phyloP scores from a whole-genome alignment of 1,140 invertebrate genomes.

The Drosophila tropicalis region DNA sequence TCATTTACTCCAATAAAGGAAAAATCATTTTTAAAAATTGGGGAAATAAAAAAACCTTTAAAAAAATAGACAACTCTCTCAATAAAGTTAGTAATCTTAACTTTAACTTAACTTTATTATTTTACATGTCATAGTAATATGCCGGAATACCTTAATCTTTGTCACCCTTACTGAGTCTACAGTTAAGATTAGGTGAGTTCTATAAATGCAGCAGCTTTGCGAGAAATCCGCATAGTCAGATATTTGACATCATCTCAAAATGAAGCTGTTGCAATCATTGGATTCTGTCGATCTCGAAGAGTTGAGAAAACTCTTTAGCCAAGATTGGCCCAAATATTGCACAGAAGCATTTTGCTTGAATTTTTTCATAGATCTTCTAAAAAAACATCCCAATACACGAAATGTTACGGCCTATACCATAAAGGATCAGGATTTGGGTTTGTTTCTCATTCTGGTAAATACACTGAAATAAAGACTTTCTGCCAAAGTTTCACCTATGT shows the following conservation, averaged over 20 bases:
- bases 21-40: not conserved
- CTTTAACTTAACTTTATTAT: not conserved
- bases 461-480: too few species aligned
- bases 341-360: constrained; percentile 49
- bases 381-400: not conserved
- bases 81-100: not conserved
- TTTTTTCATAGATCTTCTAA: constrained; percentile 40
- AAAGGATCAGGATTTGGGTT: constrained; percentile 42
- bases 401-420: constrained; percentile 47
- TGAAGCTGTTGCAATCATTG: constrained; percentile 35
- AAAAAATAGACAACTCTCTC: not conserved
- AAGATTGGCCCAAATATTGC: constrained; percentile 48
- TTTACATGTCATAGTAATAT: not conserved
- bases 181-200: not conserved
- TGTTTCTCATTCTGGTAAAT: constrained; percentile 73
- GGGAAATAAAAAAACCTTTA: too few species aligned
- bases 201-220: not conserved
- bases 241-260: constrained; percentile 17
- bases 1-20: not conserved
- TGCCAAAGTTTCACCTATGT: too few species aligned
- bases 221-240: not conserved
- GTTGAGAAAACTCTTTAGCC: constrained; percentile 23
- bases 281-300: constrained; percentile 26
- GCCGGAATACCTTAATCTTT: not conserved
- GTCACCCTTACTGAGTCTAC: not conserved